These are phyloP conservation scores for Drosophila meridionalis DNA, from an alignment of 2,888 invertebrate genomes.

Conservation along the genomic window DNA sequence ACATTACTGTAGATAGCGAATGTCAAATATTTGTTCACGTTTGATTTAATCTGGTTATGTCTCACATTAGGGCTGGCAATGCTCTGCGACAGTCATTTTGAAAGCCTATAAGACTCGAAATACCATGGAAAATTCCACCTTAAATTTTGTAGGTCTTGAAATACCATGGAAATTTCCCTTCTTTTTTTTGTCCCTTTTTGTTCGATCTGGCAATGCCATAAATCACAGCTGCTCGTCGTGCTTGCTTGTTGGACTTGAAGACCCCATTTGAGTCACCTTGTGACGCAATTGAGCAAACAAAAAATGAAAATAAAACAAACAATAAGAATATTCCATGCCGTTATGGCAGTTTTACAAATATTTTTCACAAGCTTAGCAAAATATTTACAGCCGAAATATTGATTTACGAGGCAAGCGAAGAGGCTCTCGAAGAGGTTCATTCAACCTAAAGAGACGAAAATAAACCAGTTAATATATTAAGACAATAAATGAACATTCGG, in stretches of 20 bases:
- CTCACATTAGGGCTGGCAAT: background rate
- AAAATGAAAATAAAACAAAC: background rate
- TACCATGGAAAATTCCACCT: background rate
- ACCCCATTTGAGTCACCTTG: constrained; percentile 21
- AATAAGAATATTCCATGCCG: constrained; percentile 5
- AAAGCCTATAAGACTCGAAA: background rate
- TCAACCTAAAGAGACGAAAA: constrained; percentile 44
- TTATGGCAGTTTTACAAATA: constrained; percentile 32
- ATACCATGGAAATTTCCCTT: background rate
- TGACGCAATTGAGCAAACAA: constrained; percentile 31
- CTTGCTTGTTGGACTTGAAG: constrained; percentile 2
- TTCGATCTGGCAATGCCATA: constrained; percentile 15
- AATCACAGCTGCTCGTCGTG: constrained; percentile 1
- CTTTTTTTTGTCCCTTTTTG: background rate
- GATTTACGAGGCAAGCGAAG: constrained; percentile 50
- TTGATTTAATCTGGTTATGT: background rate
- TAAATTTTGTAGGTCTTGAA: too few relatives aligned
- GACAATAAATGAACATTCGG: constrained; percentile 10
- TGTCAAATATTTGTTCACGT: background rate
- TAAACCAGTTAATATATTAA: constrained; percentile 11
- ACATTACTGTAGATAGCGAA: background rate
- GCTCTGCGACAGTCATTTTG: background rate
- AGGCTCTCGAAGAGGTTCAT: constrained; percentile 45
- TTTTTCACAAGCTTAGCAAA: constrained; percentile 35
- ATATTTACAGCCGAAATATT: constrained; percentile 63